These are phyloP conservation scores for Meloidogyne hapla DNA, from an alignment of 1,140 invertebrate genomes.

Conservation along the genomic window DNA sequence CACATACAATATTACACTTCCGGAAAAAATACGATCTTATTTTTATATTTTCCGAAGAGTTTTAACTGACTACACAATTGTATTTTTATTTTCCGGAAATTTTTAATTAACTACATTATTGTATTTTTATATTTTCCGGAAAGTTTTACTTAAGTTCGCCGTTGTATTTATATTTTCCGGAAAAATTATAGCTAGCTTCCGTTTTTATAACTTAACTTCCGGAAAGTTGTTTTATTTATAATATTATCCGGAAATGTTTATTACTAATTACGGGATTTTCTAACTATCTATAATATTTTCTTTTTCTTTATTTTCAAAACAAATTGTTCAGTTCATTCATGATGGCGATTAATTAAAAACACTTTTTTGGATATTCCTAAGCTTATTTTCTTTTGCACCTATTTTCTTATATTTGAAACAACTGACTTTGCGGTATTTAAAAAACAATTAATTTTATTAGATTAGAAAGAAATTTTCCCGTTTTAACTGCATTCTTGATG, in stretches of 20 bases:
- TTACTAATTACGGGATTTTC: not conserved
- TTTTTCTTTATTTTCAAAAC: too few relatives aligned
- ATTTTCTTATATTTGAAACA: not conserved
- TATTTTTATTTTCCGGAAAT: not conserved
- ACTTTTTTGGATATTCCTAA: not conserved
- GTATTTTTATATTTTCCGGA: not conserved
- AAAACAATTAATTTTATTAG: slow-evolving; percentile 1
- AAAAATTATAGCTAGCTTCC: not conserved
- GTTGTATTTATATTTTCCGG: not conserved
- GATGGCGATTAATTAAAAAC: not conserved
- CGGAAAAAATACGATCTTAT: too few relatives aligned
- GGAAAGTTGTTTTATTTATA: not conserved
- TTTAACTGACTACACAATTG: too few relatives aligned
- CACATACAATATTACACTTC: too few relatives aligned
- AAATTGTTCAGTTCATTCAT: not conserved
- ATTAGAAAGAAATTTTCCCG: not conserved
- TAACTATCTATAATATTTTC: too few relatives aligned
- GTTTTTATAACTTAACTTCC: too few relatives aligned
- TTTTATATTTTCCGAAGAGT: not conserved
- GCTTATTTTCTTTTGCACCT: not conserved
- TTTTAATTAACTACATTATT: not conserved
- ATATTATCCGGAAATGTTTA: not conserved
- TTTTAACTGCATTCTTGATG: not conserved
- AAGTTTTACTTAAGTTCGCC: not conserved
- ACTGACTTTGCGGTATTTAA: slow-evolving; percentile 2